Base-by-base conservation (phyloP, 2,888 invertebrate genomes). In the Bimastos eiseni region DNA sequence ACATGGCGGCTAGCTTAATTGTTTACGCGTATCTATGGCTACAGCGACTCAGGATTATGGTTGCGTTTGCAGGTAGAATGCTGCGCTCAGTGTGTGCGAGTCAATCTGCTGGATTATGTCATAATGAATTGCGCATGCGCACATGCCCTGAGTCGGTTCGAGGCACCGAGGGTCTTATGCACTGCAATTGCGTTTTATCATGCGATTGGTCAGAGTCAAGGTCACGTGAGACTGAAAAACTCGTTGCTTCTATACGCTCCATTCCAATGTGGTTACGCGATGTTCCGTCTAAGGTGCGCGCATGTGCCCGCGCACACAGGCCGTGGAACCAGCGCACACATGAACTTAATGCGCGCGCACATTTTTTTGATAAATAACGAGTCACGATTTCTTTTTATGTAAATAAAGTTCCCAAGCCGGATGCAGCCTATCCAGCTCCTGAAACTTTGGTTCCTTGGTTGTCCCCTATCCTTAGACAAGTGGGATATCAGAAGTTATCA, bases 21-120 rank as follows among this genome's bases (percentile, higher is more conserved):
- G 70, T 70, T 70, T 30, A 70, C 70, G 70, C n/a, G 70, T 70
- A 70, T 70, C 70, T 70, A 70, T 70, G n/a, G 70, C n/a, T 70
- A 70, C 70, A 70, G 70, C 70, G 70, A 70, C n/a, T 8, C n/a
- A 70, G 30, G 70, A 8, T n/a, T 30, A 17, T n/a, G n/a, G 11
- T 70, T 11, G 30, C 30, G n/a, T 70, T 70, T 70, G 70, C 70
- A 30, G n/a, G 13, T 15, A 70, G n/a, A 70, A 55, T 44, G 44
- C 13, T 21, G 49, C n/a, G 70, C 70, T 70, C 70, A n/a, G 70
- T n/a, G 70, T 11, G 70, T 11, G 70, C 70, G 70, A 8, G 70
- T 70, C 1, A 70, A 70, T n/a, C 70, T 11, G 70, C 8, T n/a
- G 70, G 70, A 70, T 11, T 30, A 0, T 70, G 55, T 70, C n/a